These are phyloP conservation scores for Gryllus bimaculatus DNA, from an alignment of 1,140 invertebrate genomes.

Conservation along the genomic window DNA sequence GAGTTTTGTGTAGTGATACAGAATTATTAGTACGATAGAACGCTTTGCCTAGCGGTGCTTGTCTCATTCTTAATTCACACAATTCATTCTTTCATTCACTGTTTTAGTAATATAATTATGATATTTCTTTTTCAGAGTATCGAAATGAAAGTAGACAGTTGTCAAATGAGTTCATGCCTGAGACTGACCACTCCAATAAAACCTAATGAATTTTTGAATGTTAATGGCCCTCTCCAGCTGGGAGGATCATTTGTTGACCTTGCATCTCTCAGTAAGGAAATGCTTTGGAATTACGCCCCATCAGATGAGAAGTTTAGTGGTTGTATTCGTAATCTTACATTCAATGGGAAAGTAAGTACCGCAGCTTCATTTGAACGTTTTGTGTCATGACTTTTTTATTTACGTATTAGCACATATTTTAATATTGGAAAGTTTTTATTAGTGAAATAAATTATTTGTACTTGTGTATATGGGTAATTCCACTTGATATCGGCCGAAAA, in stretches of 20 bases:
- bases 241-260: slow-evolving; percentile 66
- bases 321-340: slow-evolving; percentile 77
- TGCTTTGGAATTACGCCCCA: slow-evolving; percentile 53
- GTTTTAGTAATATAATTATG: no score
- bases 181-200: slow-evolving; percentile 56
- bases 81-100: no score
- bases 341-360: slow-evolving; percentile 53
- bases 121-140: slow-evolving; percentile 38
- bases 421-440: background rate
- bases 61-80: no score
- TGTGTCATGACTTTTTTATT: background rate
- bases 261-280: slow-evolving; percentile 40
- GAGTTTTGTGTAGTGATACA: no score
- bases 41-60: no score
- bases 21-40: no score
- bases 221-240: slow-evolving; percentile 79
- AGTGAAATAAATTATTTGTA: no score
- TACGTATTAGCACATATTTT: background rate
- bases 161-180: slow-evolving; percentile 59
- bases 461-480: no score
- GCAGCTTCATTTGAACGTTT: no score
- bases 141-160: slow-evolving; percentile 68
- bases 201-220: slow-evolving; percentile 69
- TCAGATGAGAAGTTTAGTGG: slow-evolving; percentile 61
- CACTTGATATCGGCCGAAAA: no score